Base-by-base conservation (phyloP, 2,888 invertebrate species). In the Fragum sueziense region DNA sequence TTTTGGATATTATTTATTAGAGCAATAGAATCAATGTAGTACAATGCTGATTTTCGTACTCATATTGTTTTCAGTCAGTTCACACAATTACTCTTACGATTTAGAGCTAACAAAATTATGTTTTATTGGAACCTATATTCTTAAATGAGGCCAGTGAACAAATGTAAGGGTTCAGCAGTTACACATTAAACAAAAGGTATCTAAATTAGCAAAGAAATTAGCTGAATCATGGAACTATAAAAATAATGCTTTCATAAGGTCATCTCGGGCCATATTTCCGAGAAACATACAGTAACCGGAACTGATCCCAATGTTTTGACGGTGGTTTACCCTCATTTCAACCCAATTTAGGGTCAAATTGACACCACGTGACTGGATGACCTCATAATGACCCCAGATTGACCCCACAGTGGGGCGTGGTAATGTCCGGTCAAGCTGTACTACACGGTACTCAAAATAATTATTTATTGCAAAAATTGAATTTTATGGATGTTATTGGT, bases 191-290 rank as follows among this genome's bases (percentile, higher is more conserved):
- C n/a, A n/a, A n/a, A n/a, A n/a, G n/a, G n/a, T n/a, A n/a, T n/a
- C n/a, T n/a, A n/a, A n/a, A n/a, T n/a, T n/a, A n/a, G n/a, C n/a
- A n/a, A n/a, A n/a, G n/a, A n/a, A n/a, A n/a, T n/a, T n/a, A n/a
- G n/a, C n/a, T n/a, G n/a, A n/a, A n/a, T n/a, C 62, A 72, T 31
- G 25, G 61, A 61, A 22, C 7, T 52, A 51, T 47, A 34, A 31
- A 33, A 17, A 41, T 34, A 34, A 76, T 71, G 70, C 76, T 71
- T 67, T 27, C 41, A 25, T 34, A 31, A 27, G 76, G 76, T 76
- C 76, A 76, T 9, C 25, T 14, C 9, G 31, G 76, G 76, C 71
- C 71, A 71, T 33, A n/a, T 14, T 29, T 25, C 25, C 25, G 59
- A 9, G 17, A 20, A 47, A 47, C 47, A 47, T 47, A n/a, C 47